phyloP scores from a whole-genome alignment of 1,140 invertebrate genomes.

The Orussus abietinus region DNA sequence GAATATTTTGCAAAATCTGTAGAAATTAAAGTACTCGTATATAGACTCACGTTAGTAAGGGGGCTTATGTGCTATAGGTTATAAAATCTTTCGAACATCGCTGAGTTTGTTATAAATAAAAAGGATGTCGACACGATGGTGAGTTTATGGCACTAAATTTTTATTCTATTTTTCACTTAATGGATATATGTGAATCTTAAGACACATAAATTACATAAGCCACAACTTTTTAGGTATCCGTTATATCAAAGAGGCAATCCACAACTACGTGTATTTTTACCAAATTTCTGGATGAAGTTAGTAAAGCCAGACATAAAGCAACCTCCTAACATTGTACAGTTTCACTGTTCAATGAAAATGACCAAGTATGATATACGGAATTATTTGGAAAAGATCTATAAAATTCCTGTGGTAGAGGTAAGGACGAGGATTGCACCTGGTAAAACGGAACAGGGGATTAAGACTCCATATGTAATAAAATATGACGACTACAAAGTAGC shows the following conservation, averaged over 20 bases:
- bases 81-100: too few species aligned
- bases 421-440: slow-evolving; percentile 68
- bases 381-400: slow-evolving; percentile 94
- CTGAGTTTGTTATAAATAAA: slow-evolving; percentile 1
- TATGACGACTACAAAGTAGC: slow-evolving; percentile 83
- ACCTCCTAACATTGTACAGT: slow-evolving; percentile 73
- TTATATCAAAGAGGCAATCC: slow-evolving; percentile 86
- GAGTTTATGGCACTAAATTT: background rate
- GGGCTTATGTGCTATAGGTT: too few species aligned
- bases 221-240: slow-evolving; percentile 66
- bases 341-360: slow-evolving; percentile 81
- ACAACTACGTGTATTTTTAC: slow-evolving; percentile 82
- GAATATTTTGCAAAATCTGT: too few species aligned
- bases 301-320: slow-evolving; percentile 63
- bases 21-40: too few species aligned
- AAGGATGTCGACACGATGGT: slow-evolving; percentile 27
- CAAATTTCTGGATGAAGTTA: slow-evolving; percentile 94
- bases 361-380: slow-evolving; percentile 83
- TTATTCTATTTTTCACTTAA: background rate
- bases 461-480: slow-evolving; percentile 66
- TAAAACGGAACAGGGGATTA: slow-evolving; percentile 49
- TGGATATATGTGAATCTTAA: background rate
- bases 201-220: slow-evolving; percentile 7
- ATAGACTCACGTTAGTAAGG: too few species aligned
- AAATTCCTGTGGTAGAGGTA: slow-evolving; percentile 71